Evolutionary conservation across 2,113 vertebrate species (phyloP).

Genomic region (Gorsachius goisagi): DNA sequence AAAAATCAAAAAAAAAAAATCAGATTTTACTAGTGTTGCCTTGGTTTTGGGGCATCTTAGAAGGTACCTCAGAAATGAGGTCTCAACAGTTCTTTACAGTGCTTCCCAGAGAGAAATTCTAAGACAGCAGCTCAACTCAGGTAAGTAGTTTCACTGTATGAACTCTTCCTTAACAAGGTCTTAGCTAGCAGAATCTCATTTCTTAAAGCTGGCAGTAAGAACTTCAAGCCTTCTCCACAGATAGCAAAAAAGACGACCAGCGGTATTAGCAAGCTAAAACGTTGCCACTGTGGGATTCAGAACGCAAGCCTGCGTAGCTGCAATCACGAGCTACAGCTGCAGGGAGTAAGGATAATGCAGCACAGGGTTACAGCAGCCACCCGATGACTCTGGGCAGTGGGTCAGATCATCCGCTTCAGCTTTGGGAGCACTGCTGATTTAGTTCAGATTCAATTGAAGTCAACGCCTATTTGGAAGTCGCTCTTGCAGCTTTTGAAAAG

Average conservation of each 20-base stretch:
- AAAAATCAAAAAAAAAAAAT: too few species aligned
- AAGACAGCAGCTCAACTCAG: neutral
- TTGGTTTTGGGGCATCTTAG: neutral
- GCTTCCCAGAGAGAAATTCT: neutral
- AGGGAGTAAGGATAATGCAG: neutral
- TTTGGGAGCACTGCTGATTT: neutral
- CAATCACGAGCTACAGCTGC: neutral
- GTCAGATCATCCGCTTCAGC: neutral
- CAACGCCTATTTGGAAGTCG: neutral
- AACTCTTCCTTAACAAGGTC: neutral
- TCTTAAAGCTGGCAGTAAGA: neutral
- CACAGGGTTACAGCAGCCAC: neutral
- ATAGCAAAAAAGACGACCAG: neutral
- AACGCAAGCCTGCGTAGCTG: neutral
- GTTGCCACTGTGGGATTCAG: neutral
- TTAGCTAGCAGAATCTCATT: neutral
- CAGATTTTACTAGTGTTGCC: neutral
- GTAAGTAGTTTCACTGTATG: neutral
- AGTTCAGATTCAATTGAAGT: neutral
- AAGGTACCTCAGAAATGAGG: neutral
- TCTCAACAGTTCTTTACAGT: neutral
- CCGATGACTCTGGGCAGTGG: neutral
- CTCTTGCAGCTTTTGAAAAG: neutral
- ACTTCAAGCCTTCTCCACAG: neutral
- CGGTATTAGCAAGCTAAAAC: neutral